Percentiles rank a stretch among this genome's conserved stretches.
Evolutionary conservation across 1,140 invertebrate species (phyloP).

Genomic region (Leptinotarsa defecta): DNA sequence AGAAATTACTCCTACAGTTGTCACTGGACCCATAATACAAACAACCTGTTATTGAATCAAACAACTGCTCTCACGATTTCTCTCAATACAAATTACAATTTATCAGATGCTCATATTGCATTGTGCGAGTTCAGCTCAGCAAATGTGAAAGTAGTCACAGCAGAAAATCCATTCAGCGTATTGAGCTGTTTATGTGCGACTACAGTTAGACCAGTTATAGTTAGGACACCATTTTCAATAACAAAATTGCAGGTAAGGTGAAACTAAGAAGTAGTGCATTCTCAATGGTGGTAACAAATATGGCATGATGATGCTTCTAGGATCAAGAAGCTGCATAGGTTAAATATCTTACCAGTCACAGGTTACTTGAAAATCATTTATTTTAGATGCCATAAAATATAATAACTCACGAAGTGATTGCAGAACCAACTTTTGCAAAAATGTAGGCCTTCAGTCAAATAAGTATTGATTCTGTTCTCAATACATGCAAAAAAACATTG

Average conservation of each 20-base stretch:
- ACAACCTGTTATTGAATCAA: conserved; percentile 1
- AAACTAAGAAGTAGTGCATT: background rate
- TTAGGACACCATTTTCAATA: conserved; percentile 24
- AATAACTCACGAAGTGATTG: too few relatives aligned
- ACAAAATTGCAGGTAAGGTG: conserved; percentile 16
- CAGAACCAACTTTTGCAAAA: too few relatives aligned
- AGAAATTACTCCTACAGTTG: conserved; percentile 37
- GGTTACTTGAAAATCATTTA: too few relatives aligned
- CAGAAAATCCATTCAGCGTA: background rate
- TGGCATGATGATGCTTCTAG: too few relatives aligned
- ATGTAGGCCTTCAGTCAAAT: too few relatives aligned
- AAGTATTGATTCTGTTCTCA: too few relatives aligned
- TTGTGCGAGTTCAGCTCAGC: background rate
- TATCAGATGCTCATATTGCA: background rate
- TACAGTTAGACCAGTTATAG: conserved; percentile 4
- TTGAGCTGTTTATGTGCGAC: conserved; percentile 4
- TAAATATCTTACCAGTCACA: too few relatives aligned
- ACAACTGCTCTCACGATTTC: conserved; percentile 2
- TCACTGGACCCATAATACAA: conserved; percentile 34
- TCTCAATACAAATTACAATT: conserved; percentile 8
- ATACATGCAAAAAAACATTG: too few relatives aligned
- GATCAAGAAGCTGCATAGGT: too few relatives aligned
- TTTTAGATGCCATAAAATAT: too few relatives aligned
- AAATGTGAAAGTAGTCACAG: background rate
- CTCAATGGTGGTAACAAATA: background rate